Base-by-base conservation (phyloP, 2,797 vertebrate species). In the Lithobates pipiens region DNA sequence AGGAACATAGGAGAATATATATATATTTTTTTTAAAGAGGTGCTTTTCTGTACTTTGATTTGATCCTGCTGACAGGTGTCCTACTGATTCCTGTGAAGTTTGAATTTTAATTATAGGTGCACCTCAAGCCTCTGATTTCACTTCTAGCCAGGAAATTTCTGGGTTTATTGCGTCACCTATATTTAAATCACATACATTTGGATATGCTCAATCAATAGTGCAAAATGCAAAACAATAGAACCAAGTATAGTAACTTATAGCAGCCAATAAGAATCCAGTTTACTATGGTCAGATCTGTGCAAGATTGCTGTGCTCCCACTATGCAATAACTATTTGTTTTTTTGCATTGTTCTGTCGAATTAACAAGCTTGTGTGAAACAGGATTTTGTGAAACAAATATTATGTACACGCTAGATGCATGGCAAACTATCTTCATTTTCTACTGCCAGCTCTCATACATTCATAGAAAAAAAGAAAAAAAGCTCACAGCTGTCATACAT, bases 401-500 rank as follows among this genome's bases (percentile, higher is more conserved):
- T 82, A 87, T 88, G 82, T 89, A 85, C 82, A 83, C 89, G 89
- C 57, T 85, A 93, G 91, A 91, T 89, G 92, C 91, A 89, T 91
- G 93, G 89, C 93, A 92, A 94, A 89, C 93, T 92, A 94, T 93
- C 91, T 88, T 88, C 89, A 90, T 93, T 90, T 88, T 91, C 89
- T 72, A 23, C 81, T 88, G 96, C 96, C 95, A 97, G 90, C 92
- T 94, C 95, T 91, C 94, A 92, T 97, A 94, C 95, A 95, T 96
- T 96, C 95, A 94, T 95, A 94, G 93, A 91, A 61, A 61, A 61
- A 61, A 23, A 9, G 23, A 96, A 96, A 96, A 96, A 97, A 96
- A 95, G 94, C 95, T 92, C 83, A 95, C 97, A 98, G 97, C 97
- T 98, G 97, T 97, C 97, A 94, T 95, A 95, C 96, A 97, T 98